Evolutionary conservation across 2,888 invertebrate genomes (phyloP), one percentile per base, ranked within the genome.

Genomic region (Antitype chi): DNA sequence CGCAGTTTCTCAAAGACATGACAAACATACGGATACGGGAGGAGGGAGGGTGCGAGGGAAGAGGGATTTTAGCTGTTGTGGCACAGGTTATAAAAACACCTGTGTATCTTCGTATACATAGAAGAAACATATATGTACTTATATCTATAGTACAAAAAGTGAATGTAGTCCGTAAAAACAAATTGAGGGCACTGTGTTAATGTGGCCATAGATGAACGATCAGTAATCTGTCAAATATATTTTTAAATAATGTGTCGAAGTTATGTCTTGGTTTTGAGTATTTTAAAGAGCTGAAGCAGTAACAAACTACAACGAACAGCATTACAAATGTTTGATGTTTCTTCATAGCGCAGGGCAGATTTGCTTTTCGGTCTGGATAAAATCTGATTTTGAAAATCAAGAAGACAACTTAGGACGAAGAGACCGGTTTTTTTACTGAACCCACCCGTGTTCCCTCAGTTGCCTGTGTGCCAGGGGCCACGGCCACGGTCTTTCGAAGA

Each of bases 141-240:
- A 23, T 32, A 47, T 8, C 3, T 25, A 1, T 32, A 71, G 60
- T 32, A 38, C 11, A 47, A 81, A 71, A 81, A 67, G 59, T 77
- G 70, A 73, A 72, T 60, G 73, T 82, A 23, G 43, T 57, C 9
- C 23, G 55, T 62, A 49, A 79, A 43, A 32, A 25, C 20, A 52
- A 72, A 82, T 78, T 68, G 78, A 70, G 82, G 82, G 60, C 82
- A 81, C 63, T 28, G 43, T 70, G 82, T 68, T 68, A 81, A 66
- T 72, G 72, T 81, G 81, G 66, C 47, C 85, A 71, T 57, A 71
- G 70, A 81, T 57, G 77, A 85, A 60, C 68, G 43, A 68, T 68
- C 49, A 59, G 49, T 81, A 43, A 81, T 81, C 57, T 71, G 70
- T 68, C 82, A 83, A 73, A 43, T 59, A 28, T 63, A 72, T 70